These are phyloP conservation scores for Subanguina moxae DNA, from an alignment of 1,140 invertebrate species.

Conservation along the genomic window DNA sequence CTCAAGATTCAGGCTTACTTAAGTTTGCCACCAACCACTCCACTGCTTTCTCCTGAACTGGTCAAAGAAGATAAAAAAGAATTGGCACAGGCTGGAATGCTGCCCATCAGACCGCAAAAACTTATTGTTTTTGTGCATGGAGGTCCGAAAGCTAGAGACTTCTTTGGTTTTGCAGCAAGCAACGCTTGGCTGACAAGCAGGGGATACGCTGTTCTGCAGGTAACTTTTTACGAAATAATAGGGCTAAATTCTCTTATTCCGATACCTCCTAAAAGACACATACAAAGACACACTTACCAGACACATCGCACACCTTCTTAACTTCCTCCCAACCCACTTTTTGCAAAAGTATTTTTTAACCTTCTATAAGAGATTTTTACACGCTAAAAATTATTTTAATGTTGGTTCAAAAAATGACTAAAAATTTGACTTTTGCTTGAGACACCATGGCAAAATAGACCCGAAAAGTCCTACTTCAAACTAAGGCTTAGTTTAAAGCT, in stretches of 20 bases:
- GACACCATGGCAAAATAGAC: too few relatives aligned
- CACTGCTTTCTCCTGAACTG: constrained; percentile 35
- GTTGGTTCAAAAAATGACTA: too few relatives aligned
- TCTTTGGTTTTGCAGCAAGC: constrained; percentile 52
- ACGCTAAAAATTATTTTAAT: too few relatives aligned
- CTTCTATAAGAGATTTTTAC: too few relatives aligned
- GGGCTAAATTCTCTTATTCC: constrained; percentile 20
- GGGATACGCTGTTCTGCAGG: constrained; percentile 56
- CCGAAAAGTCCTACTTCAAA: too few relatives aligned
- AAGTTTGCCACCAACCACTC: constrained; percentile 42
- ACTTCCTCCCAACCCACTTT: too few relatives aligned
- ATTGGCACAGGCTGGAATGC: constrained; percentile 48
- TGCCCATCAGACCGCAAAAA: constrained; percentile 52
- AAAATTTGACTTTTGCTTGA: too few relatives aligned
- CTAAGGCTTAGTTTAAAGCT: too few relatives aligned
- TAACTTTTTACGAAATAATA: constrained; percentile 20
- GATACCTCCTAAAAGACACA: too few relatives aligned
- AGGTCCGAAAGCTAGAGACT: constrained; percentile 56
- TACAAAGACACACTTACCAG: too few relatives aligned
- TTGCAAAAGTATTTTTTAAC: too few relatives aligned
- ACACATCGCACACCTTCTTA: too few relatives aligned
- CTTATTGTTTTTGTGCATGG: constrained; percentile 57
- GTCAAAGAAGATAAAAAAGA: constrained; percentile 44
- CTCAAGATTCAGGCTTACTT: constrained; percentile 50
- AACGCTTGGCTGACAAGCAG: constrained; percentile 57